Evolutionary conservation across 2,797 vertebrate species (phyloP), one percentile per base, ranked within the genome.

Genomic region (Diglossa cyanea): DNA sequence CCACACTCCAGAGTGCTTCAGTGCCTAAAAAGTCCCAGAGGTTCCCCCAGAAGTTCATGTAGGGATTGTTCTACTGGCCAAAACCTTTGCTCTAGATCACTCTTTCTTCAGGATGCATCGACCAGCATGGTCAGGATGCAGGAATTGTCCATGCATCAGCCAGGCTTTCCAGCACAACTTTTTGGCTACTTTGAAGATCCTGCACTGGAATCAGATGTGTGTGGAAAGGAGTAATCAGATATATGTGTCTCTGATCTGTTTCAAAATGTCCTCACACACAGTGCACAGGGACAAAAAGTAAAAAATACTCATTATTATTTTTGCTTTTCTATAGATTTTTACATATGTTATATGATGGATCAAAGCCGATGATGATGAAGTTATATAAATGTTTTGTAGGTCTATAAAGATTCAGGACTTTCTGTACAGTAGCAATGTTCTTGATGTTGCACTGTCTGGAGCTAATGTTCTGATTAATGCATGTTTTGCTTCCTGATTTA

Each of bases 391-490:
- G 13, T 60, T 93, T 79, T 65, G 48, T 73, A 44, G 55, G 39
- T 37, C 55, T 74, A 13, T 58, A 84, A 86, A 88, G 82, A 91
- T 87, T 87, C 90, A 91, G 61, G 71, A 31, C 67, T 95, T 90
- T 75, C 67, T 39, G 15, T 42, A 42, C 48, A 50, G 60, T 40
- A 67, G 80, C 74, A 73, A 9, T 40, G 74, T 45, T 92, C 67
- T 37, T 92, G 70, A 73, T 63, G 48, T 62, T 86, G 53, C 11
- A 18, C 28, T 86, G 67, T 92, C 90, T 93, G 75, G 63, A 93
- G 58, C 90, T 95, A 92, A 93, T 92, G 77, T 85, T 90, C 92
- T 97, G 94, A 93, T 92, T 94, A 95, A 95, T 90, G 70, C 60
- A 42, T 10, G 17, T 84, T 94, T 95, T 95, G 44, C 67, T 79